Percentiles rank a stretch among this genome's conserved stretches.
phyloP scores from a whole-genome alignment of 2,113 vertebrate species.

The Romanogobio albipinnatus region DNA sequence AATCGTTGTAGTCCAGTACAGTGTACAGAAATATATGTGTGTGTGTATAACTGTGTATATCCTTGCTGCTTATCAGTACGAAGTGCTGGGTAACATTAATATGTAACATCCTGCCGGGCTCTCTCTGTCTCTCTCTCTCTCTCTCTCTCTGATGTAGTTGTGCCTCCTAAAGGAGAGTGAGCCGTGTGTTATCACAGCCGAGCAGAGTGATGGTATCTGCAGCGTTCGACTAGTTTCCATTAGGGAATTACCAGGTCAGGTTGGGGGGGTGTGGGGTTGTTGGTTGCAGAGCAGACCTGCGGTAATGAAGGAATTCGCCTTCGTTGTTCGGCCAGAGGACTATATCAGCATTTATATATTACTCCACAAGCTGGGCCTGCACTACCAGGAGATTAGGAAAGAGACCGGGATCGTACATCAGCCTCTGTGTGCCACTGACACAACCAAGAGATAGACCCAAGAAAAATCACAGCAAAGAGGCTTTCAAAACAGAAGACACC shows the following conservation, averaged over 20 bases:
- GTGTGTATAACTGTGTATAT: conserved; percentile 36
- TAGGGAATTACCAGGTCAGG: conserved; percentile 56
- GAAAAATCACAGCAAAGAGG: not conserved
- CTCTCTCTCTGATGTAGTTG: conserved; percentile 61
- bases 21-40: conserved; percentile 54
- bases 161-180: conserved; percentile 55
- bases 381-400: conserved; percentile 61
- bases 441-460: conserved; percentile 28
- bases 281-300: conserved; percentile 64
- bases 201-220: conserved; percentile 75
- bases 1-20: conserved; percentile 21
- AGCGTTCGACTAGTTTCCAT: conserved; percentile 74
- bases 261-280: conserved; percentile 3
- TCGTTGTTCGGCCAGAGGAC: conserved; percentile 61
- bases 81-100: conserved; percentile 73
- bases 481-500: conserved; percentile 4
- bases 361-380: conserved; percentile 60
- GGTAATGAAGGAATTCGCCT: conserved; percentile 68
- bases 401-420: conserved; percentile 48
- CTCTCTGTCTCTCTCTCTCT: conserved; percentile 50
- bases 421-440: conserved; percentile 33
- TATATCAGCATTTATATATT: conserved; percentile 64
- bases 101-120: conserved; percentile 72
- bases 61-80: conserved; percentile 65
- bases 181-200: conserved; percentile 66